Evolutionary conservation across 2,113 vertebrate species (phyloP), one percentile per base, ranked within the genome.

Genomic region (Scytalopus superciliaris): DNA sequence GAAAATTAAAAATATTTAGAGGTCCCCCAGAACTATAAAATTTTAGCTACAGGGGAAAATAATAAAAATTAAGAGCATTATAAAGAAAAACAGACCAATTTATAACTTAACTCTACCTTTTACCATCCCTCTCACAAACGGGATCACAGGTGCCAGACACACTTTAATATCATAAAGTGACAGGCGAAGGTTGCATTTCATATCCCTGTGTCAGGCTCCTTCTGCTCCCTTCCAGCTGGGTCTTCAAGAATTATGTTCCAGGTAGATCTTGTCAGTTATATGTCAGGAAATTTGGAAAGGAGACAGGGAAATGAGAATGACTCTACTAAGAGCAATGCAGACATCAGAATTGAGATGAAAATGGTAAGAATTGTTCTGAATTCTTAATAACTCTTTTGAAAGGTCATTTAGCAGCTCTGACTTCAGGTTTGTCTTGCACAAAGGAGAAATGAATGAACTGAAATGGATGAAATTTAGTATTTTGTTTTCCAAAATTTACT

Each of bases 221-320:
- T 94, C 76, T 90, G 91, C 91, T 94, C 63, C 76, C 74, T 74
- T 96, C 87, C 93, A 91, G 74, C 77, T 77, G 80, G 90, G 85
- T 68, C 92, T 77, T 70, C 94, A 70, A 0, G 1, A 22, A 40
- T 93, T 91, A 74, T 84, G 74, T 92, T 95, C 45, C 80, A 96
- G 95, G 94, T 95, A 93, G 93, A 93, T 86, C 72, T 93, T 96
- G 95, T 95, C 95, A 96, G 67, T 84, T 84, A 83, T 6, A 19
- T 42, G 79, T 94, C 94, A 95, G 78, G 79, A 94, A 93, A 91
- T 95, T 87, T 90, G 89, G 95, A 96, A 89, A 90, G 72, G 79
- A 94, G 89, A 81, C 79, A 89, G 57, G 50, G 62, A 88, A 91
- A 94, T 81, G 88, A 93, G 95, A 94, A 84, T 52, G 0, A 84